Conservation (phyloP, 2,888 invertebrate species). For the Cheilosia variabilis region DNA sequence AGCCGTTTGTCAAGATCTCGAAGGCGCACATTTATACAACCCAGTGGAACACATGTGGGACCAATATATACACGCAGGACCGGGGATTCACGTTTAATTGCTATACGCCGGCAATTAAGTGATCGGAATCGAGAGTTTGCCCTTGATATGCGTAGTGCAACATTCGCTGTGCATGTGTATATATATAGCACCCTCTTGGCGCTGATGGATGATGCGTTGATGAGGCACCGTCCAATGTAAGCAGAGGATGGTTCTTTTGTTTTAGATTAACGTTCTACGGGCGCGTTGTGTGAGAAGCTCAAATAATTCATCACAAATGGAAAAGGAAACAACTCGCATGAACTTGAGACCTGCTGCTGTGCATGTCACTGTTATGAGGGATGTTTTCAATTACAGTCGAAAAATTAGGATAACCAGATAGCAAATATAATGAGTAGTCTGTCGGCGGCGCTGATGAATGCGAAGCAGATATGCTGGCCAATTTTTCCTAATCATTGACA, state of each 20-base stretch:
- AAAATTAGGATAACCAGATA: conserved; percentile 54
- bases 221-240: conserved; percentile 38
- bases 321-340: conserved; percentile 8
- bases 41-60: conserved; percentile 34
- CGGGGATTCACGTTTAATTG: conserved; percentile 63
- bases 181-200: conserved; percentile 38
- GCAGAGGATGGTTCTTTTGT: conserved; percentile 53
- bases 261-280: conserved; percentile 50
- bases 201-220: conserved; percentile 64
- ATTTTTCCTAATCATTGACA: conserved; percentile 52
- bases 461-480: conserved; percentile 53
- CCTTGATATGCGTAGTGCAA: conserved; percentile 61
- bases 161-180: conserved; percentile 38
- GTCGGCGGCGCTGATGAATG: conserved; percentile 20
- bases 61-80: conserved; percentile 22
- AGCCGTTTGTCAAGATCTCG: conserved; percentile 71
- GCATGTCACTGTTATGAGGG: conserved; percentile 66
- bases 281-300: conserved; percentile 60
- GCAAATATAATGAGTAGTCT: conserved; percentile 55
- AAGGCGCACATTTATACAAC: conserved; percentile 29
- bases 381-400: conserved; percentile 59
- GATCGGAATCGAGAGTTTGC: conserved; percentile 72
- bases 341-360: conserved; percentile 47
- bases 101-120: conserved; percentile 68
- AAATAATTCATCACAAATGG: conserved; percentile 62